Evolutionary conservation across 1,140 invertebrate species (phyloP), one percentile per base, ranked within the genome.

Genomic region (Nylanderia fulva): DNA sequence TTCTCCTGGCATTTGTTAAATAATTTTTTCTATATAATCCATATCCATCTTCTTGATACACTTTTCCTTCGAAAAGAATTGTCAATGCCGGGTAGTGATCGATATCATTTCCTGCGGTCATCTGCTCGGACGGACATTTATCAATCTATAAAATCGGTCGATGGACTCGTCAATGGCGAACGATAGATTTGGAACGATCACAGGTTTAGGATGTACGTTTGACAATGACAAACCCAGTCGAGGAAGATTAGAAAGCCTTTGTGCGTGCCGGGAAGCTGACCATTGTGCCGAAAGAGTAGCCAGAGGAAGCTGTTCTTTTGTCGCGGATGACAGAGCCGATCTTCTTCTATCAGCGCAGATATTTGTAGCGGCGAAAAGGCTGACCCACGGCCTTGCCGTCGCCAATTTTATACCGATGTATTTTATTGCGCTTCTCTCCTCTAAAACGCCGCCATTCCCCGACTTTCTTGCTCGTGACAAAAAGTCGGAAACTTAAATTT

Each of bases 171-270:
- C 76, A 48, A 68, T 54, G 29, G 33, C n/a, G 29, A 79, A 54
- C 45, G 76, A 79, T 79, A 79, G 63, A 54, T 68, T 54, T 39
- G 21, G 76, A 33, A 66, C 75, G 61, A 66, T 79, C 60, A 27
- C 15, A 61, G 54, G 76, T 63, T 79, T 76, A 63, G 61, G 76
- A 79, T 54, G 33, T 79, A 68, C 76, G 63, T 56, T 79, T 68
- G 63, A 79, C 76, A 79, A 79, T 79, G 76, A 79, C 76, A 79
- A 79, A 54, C 76, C 76, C 45, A 33, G 29, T 68, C 33, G 42
- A 54, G 42, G 33, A 42, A 79, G 76, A 79, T 79, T 79, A 79
- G 76, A 79, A 79, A 68, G 76, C 63, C 76, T 79, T 79, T 79
- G 76, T 79, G 21, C 76, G 63, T 79, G 63, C 45, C 61, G 54